These are phyloP conservation scores for Bembecia ichneumoniformis DNA, from an alignment of 2,888 invertebrate species.

Conservation along the genomic window DNA sequence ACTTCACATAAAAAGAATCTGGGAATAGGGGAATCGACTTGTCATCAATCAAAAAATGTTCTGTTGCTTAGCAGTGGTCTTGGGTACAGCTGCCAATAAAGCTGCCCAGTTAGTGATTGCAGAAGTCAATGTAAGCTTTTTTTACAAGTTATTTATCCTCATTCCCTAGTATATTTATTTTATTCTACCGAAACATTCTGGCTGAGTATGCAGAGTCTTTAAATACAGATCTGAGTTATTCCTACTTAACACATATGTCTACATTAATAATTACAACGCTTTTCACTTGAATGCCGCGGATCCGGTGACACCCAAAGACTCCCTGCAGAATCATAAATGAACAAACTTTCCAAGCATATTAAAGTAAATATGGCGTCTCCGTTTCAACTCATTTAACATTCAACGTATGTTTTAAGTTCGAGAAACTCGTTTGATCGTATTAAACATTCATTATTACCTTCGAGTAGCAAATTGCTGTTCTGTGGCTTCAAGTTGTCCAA, in stretches of 20 bases:
- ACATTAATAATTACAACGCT: not conserved
- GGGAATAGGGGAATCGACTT: no score
- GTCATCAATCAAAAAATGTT: no score
- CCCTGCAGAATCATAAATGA: conserved; percentile 52
- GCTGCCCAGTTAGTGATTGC: no score
- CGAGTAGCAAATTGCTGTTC: conserved; percentile 81
- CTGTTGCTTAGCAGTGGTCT: no score
- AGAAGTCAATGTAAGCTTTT: no score
- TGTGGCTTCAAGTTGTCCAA: conserved; percentile 82
- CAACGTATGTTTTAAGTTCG: conserved; percentile 54
- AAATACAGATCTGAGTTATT: not conserved
- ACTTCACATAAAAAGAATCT: no score
- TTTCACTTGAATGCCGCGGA: not conserved
- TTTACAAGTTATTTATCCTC: no score
- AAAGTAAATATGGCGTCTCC: conserved; percentile 48
- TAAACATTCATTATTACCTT: conserved; percentile 75
- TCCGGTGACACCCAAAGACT: conserved; percentile 28
- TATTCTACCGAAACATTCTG: not conserved
- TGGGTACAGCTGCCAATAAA: no score
- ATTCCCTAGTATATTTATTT: no score
- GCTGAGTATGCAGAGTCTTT: no score
- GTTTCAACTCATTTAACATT: conserved; percentile 54
- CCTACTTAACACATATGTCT: not conserved
- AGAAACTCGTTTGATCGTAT: conserved; percentile 38
- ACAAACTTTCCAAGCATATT: conserved; percentile 48